Conservation (phyloP, 2,113 vertebrate species). For the Heterocephalus glaber region DNA sequence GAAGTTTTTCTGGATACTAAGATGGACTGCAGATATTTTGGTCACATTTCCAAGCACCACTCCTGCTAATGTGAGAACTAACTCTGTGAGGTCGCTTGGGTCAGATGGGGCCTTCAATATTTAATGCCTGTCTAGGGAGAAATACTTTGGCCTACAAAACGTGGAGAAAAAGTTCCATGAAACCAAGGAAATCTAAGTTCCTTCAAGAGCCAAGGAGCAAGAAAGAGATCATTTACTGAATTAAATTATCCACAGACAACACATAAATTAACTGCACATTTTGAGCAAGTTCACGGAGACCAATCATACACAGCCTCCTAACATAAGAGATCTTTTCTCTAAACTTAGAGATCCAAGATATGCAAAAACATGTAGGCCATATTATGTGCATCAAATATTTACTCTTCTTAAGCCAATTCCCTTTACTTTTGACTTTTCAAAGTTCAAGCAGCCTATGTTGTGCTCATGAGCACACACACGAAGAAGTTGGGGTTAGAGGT, state of each 20-base stretch:
- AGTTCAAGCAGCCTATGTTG: background rate
- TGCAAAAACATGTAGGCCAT: conserved; percentile 32
- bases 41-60: conserved; percentile 12
- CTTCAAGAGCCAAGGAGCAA: background rate
- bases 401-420: conserved; percentile 33
- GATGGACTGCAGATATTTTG: background rate
- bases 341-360: conserved; percentile 59
- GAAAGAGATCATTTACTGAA: background rate
- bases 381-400: conserved; percentile 50
- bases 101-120: background rate
- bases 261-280: conserved; percentile 6
- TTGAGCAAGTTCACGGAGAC: background rate
- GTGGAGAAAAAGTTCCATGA: background rate
- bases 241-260: background rate
- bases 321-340: conserved; percentile 25
- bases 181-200: background rate
- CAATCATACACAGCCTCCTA: background rate
- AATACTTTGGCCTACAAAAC: background rate
- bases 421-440: conserved; percentile 61
- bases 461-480: background rate
- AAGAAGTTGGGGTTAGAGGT: background rate
- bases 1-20: background rate
- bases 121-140: background rate
- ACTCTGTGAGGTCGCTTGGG: background rate
- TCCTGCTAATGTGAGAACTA: conserved; percentile 4